Conservation (phyloP, 1,140 invertebrate genomes). For the Sitodiplosis mosellana region DNA sequence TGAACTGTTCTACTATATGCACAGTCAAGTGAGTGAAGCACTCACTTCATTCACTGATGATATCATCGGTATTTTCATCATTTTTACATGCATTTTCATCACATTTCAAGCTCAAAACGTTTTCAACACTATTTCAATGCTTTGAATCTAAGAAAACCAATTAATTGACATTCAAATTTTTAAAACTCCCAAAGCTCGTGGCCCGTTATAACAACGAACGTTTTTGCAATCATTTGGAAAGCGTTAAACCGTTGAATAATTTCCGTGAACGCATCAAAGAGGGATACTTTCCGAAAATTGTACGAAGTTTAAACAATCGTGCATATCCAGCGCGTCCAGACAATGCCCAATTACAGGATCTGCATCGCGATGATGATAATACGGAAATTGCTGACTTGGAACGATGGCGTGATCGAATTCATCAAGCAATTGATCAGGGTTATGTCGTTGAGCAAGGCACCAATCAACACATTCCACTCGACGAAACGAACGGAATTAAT, state of each 20-base stretch:
- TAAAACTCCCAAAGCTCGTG: conserved; percentile 10
- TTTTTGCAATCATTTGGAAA: conserved; percentile 26
- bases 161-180: no score
- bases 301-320: conserved; percentile 27
- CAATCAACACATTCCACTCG: conserved; percentile 23
- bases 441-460: conserved; percentile 22
- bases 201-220: conserved; percentile 36
- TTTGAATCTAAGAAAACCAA: no score
- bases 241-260: conserved; percentile 27
- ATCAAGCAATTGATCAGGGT: conserved; percentile 46
- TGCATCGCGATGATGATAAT: conserved; percentile 40
- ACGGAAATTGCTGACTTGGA: conserved; percentile 45
- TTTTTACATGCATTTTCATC: not conserved
- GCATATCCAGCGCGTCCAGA: conserved; percentile 30
- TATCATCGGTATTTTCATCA: not conserved
- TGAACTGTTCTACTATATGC: conserved; percentile 42
- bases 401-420: conserved; percentile 47
- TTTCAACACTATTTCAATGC: no score
- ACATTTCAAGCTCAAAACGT: no score
- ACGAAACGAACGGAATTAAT: conserved; percentile 30
- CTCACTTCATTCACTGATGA: not conserved
- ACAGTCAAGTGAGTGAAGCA: conserved; percentile 11
- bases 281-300: conserved; percentile 36
- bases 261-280: conserved; percentile 30
- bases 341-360: conserved; percentile 33